These are phyloP conservation scores for Carlito syrichta DNA, from an alignment of 2,113 vertebrate genomes.

Conservation along the genomic window DNA sequence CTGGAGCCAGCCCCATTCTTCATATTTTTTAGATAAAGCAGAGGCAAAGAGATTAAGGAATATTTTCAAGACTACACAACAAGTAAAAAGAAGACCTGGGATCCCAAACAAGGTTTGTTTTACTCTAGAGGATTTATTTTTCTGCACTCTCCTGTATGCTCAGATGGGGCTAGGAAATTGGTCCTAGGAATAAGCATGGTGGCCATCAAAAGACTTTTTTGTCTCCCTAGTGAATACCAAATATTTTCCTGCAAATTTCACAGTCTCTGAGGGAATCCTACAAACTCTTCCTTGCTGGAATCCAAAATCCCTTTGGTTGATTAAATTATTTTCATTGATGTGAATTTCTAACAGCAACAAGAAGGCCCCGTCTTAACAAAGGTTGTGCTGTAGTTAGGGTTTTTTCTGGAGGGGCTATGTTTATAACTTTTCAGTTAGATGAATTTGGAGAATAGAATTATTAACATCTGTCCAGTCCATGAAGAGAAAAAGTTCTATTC, in stretches of 20 bases:
- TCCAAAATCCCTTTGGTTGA: background rate
- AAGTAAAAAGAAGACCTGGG: background rate
- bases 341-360: conserved; percentile 36
- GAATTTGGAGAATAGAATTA: conserved; percentile 5
- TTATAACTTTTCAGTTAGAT: conserved; percentile 42
- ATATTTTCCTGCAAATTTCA: conserved; percentile 12
- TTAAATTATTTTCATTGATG: conserved; percentile 56
- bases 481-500: background rate
- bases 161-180: background rate
- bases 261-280: background rate
- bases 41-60: background rate
- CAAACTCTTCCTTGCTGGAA: conserved; percentile 1
- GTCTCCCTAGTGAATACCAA: background rate
- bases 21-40: background rate
- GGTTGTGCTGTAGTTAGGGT: background rate
- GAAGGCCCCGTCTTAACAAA: conserved; percentile 45
- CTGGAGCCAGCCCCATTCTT: too few species aligned
- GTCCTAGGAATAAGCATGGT: background rate
- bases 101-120: background rate
- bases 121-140: background rate
- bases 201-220: background rate
- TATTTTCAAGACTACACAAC: background rate
- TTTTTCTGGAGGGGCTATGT: conserved; percentile 26
- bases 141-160: background rate
- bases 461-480: conserved; percentile 21